A percentile compares a stretch with the other conserved stretches of the same genome.
Conservation (phyloP, 1,140 invertebrate species). For the Rhopalosiphum padi region DNA sequence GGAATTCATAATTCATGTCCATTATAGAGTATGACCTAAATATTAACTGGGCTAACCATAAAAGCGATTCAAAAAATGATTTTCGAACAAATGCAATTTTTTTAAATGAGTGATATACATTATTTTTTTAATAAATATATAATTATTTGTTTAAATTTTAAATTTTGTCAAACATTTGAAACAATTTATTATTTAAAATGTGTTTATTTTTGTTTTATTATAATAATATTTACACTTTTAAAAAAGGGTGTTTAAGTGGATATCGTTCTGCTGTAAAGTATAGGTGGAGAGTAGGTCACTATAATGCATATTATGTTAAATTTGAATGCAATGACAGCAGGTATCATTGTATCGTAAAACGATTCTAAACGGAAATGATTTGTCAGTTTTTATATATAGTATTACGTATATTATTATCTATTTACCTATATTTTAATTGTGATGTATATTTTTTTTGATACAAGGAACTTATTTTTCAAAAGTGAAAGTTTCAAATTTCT, state of each 20-base stretch:
- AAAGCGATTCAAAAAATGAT: not conserved
- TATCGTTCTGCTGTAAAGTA: too few species aligned
- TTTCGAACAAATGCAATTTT: not conserved
- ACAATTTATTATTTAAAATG: not conserved
- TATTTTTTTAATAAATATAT: not conserved
- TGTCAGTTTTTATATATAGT: too few species aligned
- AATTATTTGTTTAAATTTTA: not conserved
- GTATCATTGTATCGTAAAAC: too few species aligned
- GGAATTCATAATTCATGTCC: not conserved
- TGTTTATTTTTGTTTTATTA: not conserved
- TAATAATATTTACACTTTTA: not conserved
- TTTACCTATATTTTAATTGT: too few species aligned
- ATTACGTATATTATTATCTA: too few species aligned
- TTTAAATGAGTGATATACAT: not conserved
- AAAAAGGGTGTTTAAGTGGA: not conserved
- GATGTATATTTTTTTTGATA: too few species aligned
- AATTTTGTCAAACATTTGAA: not conserved
- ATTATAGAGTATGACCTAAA: constrained; percentile 23
- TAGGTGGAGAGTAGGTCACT: too few species aligned
- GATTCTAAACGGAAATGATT: too few species aligned
- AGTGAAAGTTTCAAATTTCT: too few species aligned
- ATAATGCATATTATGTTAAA: too few species aligned
- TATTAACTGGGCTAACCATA: not conserved
- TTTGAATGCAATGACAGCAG: too few species aligned
- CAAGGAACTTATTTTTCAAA: too few species aligned